phyloP scores from a whole-genome alignment of 2,888 invertebrate species.

The Ichneumoninae sp. region DNA sequence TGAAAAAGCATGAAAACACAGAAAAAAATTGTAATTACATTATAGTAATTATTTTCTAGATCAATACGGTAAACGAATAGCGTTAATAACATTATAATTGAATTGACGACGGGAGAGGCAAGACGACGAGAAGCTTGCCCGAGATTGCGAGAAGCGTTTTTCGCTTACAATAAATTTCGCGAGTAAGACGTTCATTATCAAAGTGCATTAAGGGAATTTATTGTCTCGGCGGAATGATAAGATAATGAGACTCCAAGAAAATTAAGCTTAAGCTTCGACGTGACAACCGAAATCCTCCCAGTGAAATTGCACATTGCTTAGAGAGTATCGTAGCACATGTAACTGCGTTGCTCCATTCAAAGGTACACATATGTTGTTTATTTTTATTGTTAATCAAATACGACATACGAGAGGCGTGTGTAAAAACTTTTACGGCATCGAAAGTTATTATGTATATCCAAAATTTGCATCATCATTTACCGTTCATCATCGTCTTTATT shows the following conservation, averaged over 20 bases:
- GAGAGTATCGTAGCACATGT: not conserved
- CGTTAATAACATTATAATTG: slow-evolving; percentile 11
- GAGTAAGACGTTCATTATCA: slow-evolving; percentile 19
- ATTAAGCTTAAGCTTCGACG: slow-evolving; percentile 4
- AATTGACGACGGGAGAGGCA: slow-evolving; percentile 1
- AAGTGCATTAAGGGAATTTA: slow-evolving; percentile 44
- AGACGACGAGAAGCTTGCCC: slow-evolving; percentile 1
- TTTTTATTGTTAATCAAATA: too few species aligned
- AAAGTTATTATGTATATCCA: too few species aligned
- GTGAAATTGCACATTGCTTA: not conserved
- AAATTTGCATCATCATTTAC: too few species aligned
- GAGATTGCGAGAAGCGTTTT: not conserved
- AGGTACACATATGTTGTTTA: too few species aligned
- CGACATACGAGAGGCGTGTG: too few species aligned
- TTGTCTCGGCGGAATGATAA: slow-evolving; percentile 39
- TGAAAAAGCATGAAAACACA: not conserved
- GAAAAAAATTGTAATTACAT: not conserved
- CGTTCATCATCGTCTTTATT: too few species aligned
- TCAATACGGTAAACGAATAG: not conserved
- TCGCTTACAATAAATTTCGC: not conserved
- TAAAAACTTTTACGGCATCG: too few species aligned
- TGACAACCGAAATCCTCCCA: not conserved
- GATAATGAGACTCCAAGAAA: slow-evolving; percentile 16
- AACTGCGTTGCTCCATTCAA: too few species aligned
- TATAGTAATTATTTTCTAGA: not conserved